phyloP scores from a whole-genome alignment of 2,113 vertebrate genomes.

The Serinus canaria region DNA sequence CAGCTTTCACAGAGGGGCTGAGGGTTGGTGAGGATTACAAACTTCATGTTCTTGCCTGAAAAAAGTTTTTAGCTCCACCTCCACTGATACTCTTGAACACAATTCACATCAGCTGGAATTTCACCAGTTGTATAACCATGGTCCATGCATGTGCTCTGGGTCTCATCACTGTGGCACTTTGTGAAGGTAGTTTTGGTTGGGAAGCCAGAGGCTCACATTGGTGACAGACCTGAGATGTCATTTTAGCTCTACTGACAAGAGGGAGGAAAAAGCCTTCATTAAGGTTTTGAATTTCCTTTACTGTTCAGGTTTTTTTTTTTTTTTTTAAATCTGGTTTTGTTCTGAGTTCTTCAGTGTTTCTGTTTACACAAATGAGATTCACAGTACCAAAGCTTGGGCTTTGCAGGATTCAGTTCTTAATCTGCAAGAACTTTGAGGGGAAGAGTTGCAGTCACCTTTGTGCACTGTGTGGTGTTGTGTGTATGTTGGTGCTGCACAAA shows the following conservation, averaged over 20 bases:
- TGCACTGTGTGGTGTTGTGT: not conserved
- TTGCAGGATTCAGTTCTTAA: not conserved
- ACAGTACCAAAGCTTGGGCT: not conserved
- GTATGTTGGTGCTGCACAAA: not conserved
- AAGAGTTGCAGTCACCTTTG: not conserved
- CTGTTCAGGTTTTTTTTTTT: not conserved
- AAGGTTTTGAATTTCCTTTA: not conserved
- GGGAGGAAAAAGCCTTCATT: not conserved
- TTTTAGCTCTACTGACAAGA: not conserved
- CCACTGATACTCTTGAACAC: not conserved
- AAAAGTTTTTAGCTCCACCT: not conserved
- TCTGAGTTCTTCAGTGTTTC: not conserved
- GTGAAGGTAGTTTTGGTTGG: fast-evolving
- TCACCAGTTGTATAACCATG: not conserved
- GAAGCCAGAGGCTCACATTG: not conserved
- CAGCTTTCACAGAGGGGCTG: not conserved
- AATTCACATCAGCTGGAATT: not conserved
- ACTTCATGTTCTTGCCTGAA: not conserved
- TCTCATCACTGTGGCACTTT: not conserved
- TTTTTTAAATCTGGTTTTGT: not conserved
- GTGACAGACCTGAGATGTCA: not conserved
- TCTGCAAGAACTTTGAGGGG: not conserved
- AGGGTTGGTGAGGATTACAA: not conserved
- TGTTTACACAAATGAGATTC: not conserved
- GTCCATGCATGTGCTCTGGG: not conserved